phyloP scores from a whole-genome alignment of 2,113 vertebrate species.

The Triplophysa siluroides region DNA sequence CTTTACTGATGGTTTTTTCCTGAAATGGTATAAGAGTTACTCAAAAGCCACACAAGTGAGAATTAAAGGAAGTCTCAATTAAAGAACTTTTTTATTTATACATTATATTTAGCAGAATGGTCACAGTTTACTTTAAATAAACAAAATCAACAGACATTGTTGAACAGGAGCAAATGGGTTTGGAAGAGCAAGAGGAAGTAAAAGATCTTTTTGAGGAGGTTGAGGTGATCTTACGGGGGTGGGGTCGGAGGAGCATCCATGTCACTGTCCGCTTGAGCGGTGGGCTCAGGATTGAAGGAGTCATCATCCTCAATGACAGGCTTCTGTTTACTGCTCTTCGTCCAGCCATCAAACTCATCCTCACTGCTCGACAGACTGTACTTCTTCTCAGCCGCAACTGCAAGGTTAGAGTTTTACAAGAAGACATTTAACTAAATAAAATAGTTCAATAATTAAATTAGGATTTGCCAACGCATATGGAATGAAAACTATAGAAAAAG shows the following conservation, averaged over 20 bases:
- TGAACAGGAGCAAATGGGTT: too few relatives aligned
- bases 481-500: too few relatives aligned
- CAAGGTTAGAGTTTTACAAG: not conserved
- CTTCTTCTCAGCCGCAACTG: slow-evolving; percentile 59
- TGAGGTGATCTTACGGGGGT: slow-evolving; percentile 57
- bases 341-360: slow-evolving; percentile 62
- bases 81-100: too few relatives aligned
- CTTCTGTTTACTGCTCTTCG: slow-evolving; percentile 54
- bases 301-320: slow-evolving; percentile 35
- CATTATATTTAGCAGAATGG: too few relatives aligned
- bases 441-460: too few relatives aligned
- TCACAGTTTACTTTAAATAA: too few relatives aligned
- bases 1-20: slow-evolving; percentile 63
- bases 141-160: too few relatives aligned
- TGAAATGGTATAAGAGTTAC: slow-evolving; percentile 37
- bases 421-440: too few relatives aligned
- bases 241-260: slow-evolving; percentile 53
- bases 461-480: too few relatives aligned
- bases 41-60: not conserved
- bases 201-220: not conserved
- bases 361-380: slow-evolving; percentile 71
- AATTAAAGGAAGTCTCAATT: too few relatives aligned
- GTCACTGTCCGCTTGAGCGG: slow-evolving; percentile 44
- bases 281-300: slow-evolving; percentile 56
- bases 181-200: not conserved